Evolutionary conservation across 2,888 invertebrate species (phyloP).

Genomic region (Protophormia terraenovae): DNA sequence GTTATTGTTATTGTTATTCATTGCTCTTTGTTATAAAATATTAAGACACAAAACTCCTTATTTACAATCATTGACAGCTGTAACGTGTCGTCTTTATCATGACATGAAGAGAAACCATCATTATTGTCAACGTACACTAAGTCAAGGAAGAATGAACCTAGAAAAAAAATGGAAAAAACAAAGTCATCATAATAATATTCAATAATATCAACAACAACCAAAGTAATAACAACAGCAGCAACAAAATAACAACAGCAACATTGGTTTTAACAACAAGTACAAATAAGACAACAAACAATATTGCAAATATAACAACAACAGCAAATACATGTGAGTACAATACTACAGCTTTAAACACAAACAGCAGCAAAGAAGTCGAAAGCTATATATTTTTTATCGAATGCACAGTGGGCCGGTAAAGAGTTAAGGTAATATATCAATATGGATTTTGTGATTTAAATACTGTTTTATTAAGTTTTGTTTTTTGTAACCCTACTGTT

Average conservation of each 20-base stretch:
- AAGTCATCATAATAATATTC: constrained; percentile 40
- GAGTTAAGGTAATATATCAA: no score
- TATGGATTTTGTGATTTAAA: no score
- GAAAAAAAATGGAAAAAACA: background rate
- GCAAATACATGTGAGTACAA: constrained; percentile 28
- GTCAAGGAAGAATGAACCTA: background rate
- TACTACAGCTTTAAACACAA: constrained; percentile 26
- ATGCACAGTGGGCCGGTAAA: constrained; percentile 28
- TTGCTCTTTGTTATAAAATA: constrained; percentile 24
- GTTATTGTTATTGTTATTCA: background rate
- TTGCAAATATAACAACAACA: no score
- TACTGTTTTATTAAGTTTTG: no score
- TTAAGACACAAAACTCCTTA: constrained; percentile 60
- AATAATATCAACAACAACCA: constrained; percentile 18
- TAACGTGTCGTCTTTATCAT: constrained; percentile 69
- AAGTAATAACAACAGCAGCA: background rate
- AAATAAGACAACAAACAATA: constrained; percentile 32
- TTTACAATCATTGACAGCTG: constrained; percentile 69
- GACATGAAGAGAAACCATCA: constrained; percentile 66
- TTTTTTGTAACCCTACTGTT: no score
- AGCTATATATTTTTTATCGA: background rate
- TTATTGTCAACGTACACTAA: constrained; percentile 23
- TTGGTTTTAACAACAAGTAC: constrained; percentile 3
- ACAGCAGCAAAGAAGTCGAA: background rate
- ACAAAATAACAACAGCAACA: constrained; percentile 29